Evolutionary conservation across 2,113 vertebrate genomes (phyloP), one percentile per base, ranked within the genome.

Genomic region (Eonycteris spelaea): DNA sequence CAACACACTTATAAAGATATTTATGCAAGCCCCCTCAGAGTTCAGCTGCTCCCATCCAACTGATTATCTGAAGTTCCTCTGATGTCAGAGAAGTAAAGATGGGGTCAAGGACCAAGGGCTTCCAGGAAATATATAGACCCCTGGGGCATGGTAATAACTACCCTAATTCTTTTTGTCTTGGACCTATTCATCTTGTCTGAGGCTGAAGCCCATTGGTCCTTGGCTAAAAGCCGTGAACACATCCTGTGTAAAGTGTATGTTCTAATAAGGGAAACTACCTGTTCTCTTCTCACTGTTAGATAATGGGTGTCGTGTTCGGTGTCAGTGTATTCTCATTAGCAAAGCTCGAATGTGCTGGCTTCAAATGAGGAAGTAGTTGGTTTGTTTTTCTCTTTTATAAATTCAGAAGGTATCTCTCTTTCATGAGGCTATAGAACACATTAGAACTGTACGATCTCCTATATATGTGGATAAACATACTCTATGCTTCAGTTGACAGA

Each of bases 341-440:
- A 93, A 82, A 86, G 1, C 10, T 74, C 40, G 11, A 38, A 38
- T 26, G 11, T 33, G 21, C 14, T 82, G 45, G 3, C 70, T 87
- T 87, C 24, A 65, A 2, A 14, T 73, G 18, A 3, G n/a, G 21
- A 90, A 40, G 26, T 24, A 40, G 4, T n/a, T 92, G 6, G 8
- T 78, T 28, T 94, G 3, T 63, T 86, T 78, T 95, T 73, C 38
- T 33, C 3, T 79, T 86, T 68, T 24, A 59, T 5, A 55, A 80
- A 16, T 89, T 91, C 28, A 74, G 26, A 63, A 2, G 10, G 4
- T 79, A n/a, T 55, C 21, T 45, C 28, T 83, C 45, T 77, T 68
- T 94, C 53, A 59, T 82, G 26, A 82, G 55, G 1, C 48, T 78
- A 38, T 51, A 18, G 77, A 96, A 88, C 8, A 35, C 6, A 63